Evolutionary conservation across 2,797 vertebrate genomes (phyloP).

Genomic region (Linurgus olivaceus): DNA sequence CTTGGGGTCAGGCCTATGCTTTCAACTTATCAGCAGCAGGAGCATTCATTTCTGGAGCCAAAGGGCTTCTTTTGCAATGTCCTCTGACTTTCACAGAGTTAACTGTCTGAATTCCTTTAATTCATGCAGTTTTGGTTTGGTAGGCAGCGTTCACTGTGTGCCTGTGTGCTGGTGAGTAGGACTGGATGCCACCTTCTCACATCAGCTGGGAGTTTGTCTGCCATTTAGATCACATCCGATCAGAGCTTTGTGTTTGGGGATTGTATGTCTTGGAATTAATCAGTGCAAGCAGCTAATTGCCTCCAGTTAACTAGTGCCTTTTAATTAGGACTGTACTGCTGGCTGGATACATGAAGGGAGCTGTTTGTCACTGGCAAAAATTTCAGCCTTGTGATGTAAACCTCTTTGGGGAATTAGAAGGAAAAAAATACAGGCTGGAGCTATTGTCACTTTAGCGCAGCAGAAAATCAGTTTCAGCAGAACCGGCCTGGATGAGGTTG

Average conservation of each 20-base stretch:
- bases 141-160: background rate
- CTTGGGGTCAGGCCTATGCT: background rate
- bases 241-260: background rate
- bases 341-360: background rate
- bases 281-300: background rate
- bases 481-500: constrained; percentile 41
- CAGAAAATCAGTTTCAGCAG: constrained; percentile 47
- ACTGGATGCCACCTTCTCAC: background rate
- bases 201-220: background rate
- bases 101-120: background rate
- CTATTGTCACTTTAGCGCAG: background rate
- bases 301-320: background rate
- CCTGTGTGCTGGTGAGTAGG: background rate
- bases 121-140: background rate
- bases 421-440: background rate
- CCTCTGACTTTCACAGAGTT: background rate
- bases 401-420: background rate
- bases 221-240: background rate
- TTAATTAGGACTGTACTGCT: background rate
- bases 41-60: background rate
- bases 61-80: background rate
- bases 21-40: background rate
- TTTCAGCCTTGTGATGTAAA: constrained; percentile 19
- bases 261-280: background rate
- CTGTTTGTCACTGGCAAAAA: background rate